These are phyloP conservation scores for Hiodon tergisus DNA, from an alignment of 2,113 vertebrate genomes.

Conservation along the genomic window DNA sequence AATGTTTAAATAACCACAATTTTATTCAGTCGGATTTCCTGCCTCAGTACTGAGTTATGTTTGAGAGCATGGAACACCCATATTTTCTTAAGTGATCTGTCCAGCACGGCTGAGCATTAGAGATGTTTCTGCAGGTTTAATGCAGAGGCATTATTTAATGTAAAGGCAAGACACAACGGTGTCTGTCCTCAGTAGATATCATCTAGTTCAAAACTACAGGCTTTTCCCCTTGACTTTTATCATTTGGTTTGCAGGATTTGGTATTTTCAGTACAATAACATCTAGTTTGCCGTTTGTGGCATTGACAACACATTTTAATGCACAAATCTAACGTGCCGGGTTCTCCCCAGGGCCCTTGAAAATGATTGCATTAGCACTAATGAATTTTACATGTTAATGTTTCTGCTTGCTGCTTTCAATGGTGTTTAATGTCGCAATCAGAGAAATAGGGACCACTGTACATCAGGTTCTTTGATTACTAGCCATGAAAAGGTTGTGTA, in stretches of 20 bases:
- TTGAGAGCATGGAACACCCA: slow-evolving; percentile 24
- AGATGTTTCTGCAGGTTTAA: slow-evolving; percentile 21
- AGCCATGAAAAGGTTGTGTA: not conserved
- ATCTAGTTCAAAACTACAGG: not conserved
- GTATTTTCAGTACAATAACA: not conserved
- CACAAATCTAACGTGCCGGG: not conserved
- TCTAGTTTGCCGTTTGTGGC: not conserved
- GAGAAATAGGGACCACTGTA: not conserved
- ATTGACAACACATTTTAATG: not conserved
- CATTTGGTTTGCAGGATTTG: not conserved
- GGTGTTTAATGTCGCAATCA: slow-evolving; percentile 16
- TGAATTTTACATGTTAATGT: slow-evolving; percentile 15
- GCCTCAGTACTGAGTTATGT: slow-evolving; percentile 34
- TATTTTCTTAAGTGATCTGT: slow-evolving; percentile 31
- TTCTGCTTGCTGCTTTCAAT: slow-evolving; percentile 20
- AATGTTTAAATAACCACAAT: slow-evolving; percentile 46
- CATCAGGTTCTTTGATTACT: slow-evolving; percentile 6
- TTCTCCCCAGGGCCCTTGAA: not conserved
- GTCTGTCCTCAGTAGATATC: not conserved
- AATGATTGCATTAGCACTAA: slow-evolving; percentile 12
- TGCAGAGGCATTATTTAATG: no score
- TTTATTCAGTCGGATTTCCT: slow-evolving; percentile 50
- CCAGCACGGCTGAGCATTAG: slow-evolving; percentile 6
- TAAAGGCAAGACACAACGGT: slow-evolving; percentile 5
- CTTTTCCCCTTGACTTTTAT: not conserved